Conservation (phyloP, 2,888 invertebrate species). For the Trachelus tabidus region DNA sequence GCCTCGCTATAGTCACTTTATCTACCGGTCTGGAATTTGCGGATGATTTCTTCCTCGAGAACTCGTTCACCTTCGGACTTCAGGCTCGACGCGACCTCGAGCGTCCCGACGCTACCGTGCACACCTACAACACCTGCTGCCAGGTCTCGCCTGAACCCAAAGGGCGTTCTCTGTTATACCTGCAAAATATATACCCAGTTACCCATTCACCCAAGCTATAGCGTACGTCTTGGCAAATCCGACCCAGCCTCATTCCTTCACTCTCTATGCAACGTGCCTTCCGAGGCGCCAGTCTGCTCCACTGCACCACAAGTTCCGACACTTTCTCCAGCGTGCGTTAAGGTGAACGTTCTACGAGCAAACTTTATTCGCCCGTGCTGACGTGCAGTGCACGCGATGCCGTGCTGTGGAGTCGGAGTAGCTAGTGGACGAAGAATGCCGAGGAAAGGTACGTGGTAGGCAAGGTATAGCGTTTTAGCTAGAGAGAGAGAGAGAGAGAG, state of each 20-base stretch:
- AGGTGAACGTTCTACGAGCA: constrained; percentile 23
- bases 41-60: constrained; percentile 31
- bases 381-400: constrained; percentile 49
- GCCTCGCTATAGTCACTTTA: background rate
- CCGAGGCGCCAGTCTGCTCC: constrained; percentile 32
- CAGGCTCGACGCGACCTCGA: constrained; percentile 20
- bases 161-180: background rate
- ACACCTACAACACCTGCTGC: background rate
- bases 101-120: constrained; percentile 15
- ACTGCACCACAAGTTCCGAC: background rate
- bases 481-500: constrained; percentile 31
- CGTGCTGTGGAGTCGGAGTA: constrained; percentile 28
- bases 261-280: background rate
- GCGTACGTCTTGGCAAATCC: background rate
- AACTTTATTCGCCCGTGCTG: constrained; percentile 48
- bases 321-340: background rate
- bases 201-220: background rate
- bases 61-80: constrained; percentile 10
- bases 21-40: constrained; percentile 16
- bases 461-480: constrained; percentile 12
- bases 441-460: background rate
- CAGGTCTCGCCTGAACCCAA: background rate
- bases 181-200: background rate
- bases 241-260: background rate
- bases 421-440: constrained; percentile 22